phyloP scores from a whole-genome alignment of 37 sponge, comb jelly and placozoan genomes.

The Chondrilla cf. caribensis region DNA sequence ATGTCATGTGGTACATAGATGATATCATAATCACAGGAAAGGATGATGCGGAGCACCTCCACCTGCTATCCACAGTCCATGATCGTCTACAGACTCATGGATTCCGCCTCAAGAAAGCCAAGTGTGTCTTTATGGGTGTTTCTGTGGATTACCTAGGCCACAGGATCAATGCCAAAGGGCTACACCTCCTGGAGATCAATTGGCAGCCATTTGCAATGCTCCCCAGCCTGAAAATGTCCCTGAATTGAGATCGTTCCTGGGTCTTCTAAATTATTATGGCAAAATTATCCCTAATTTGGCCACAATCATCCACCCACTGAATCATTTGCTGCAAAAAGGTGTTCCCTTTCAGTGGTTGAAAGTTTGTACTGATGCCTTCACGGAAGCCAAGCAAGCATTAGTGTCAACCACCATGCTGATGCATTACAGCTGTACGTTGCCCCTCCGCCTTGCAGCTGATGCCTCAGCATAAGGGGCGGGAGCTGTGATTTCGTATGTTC shows the following conservation, averaged over 20 bases:
- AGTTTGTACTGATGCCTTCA: not conserved
- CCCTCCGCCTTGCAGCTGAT: slow-evolving; percentile 26
- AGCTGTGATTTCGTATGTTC: slow-evolving; percentile 11
- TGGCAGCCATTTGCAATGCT: slow-evolving; percentile 24
- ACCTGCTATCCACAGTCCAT: slow-evolving; percentile 7
- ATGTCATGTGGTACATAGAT: slow-evolving; percentile 25
- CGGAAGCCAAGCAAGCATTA: slow-evolving; percentile 5
- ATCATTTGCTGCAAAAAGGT: slow-evolving; percentile 12
- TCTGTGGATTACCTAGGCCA: slow-evolving; percentile 28
- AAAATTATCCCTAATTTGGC: slow-evolving; percentile 26
- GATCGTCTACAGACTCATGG: slow-evolving; percentile 10
- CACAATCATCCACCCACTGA: slow-evolving; percentile 17
- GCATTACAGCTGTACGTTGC: slow-evolving; percentile 15
- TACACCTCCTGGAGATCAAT: slow-evolving; percentile 29
- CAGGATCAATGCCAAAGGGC: slow-evolving; percentile 22
- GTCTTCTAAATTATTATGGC: slow-evolving; percentile 38
- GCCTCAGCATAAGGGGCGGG: slow-evolving; percentile 32
- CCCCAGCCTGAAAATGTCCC: slow-evolving; percentile 8
- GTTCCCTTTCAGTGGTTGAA: slow-evolving; percentile 4
- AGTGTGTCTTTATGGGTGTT: slow-evolving; percentile 15
- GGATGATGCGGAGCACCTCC: slow-evolving; percentile 24
- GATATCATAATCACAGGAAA: slow-evolving; percentile 29
- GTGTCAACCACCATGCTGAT: slow-evolving; percentile 13
- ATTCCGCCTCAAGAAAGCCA: slow-evolving; percentile 12
- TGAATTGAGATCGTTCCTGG: slow-evolving; percentile 32